These are phyloP conservation scores for Lampropteryx suffumata DNA, from an alignment of 2,888 invertebrate species.

Conservation along the genomic window DNA sequence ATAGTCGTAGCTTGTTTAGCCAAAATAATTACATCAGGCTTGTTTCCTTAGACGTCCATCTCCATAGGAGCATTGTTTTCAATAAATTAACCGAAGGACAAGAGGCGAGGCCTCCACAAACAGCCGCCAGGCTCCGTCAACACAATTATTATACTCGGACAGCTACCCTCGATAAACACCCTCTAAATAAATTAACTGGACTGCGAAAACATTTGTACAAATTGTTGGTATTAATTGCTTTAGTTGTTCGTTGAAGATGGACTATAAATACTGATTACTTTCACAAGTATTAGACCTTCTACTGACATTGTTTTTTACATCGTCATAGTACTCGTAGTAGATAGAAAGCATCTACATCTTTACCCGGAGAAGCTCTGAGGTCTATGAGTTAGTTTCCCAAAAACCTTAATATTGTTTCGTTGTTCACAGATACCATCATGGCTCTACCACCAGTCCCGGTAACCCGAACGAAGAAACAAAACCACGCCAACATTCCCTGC, in stretches of 20 bases:
- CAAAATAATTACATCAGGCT: slow-evolving; percentile 24
- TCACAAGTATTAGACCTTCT: no score
- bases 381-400: no score
- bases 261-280: no score
- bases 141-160: slow-evolving; percentile 83
- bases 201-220: slow-evolving; percentile 51
- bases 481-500: slow-evolving; percentile 80
- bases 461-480: slow-evolving; percentile 76
- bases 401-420: slow-evolving; percentile 1
- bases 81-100: slow-evolving; percentile 78
- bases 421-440: slow-evolving; percentile 52
- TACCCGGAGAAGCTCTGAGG: no score
- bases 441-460: slow-evolving; percentile 54
- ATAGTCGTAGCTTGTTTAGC: slow-evolving; percentile 9
- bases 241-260: slow-evolving; percentile 17
- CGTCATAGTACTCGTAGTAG: no score
- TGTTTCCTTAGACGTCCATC: slow-evolving; percentile 33
- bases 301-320: no score
- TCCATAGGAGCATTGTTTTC: slow-evolving; percentile 69
- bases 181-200: slow-evolving; percentile 80
- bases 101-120: slow-evolving; percentile 64
- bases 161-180: slow-evolving; percentile 77
- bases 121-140: slow-evolving; percentile 74
- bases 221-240: slow-evolving; percentile 33
- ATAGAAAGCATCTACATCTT: no score